Evolutionary conservation across 2,113 vertebrate genomes (phyloP), one percentile per base, ranked within the genome.

Genomic region (Stictonetta naevosa): DNA sequence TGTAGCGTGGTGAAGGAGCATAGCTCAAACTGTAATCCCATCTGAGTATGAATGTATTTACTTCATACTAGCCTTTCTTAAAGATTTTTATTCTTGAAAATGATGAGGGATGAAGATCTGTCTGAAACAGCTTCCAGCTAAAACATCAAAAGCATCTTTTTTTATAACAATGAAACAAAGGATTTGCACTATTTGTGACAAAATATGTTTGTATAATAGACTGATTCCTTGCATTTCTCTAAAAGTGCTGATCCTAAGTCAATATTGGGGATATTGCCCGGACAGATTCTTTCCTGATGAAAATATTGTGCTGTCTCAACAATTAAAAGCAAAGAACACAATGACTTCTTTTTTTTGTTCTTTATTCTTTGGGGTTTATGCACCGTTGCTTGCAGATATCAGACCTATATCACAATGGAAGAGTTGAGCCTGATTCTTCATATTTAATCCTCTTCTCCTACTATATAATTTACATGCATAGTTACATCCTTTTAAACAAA

Each of bases 131-230:
- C 52, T 96, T 76, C 72, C 79, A 59, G 58, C 85, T 90, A 36
- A 89, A 96, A 79, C 18, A 83, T 34, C 60, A 93, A 93, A 95
- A 73, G 3, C 3, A 55, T 21, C 29, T 80, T 80, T 94, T 94
- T 92, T 86, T 7, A 60, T 76, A 56, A 83, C 22, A 33, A 73
- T 79, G 66, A 95, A 92, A 92, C 68, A 84, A 82, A 76, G 96
- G 92, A 79, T 87, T 97, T 97, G 92, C 93, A 97, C 93, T 97
- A 42, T 93, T 74, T 91, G 28, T 86, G 80, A 82, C 83, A 93
- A 92, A 96, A 88, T 95, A 89, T 82, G 74, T 95, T 97, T 94
- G 73, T 55, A 77, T 88, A 20, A 40, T 77, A 77, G 46, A 55
- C 31, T 69, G 83, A 72, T 74, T 71, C 28, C 11, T 85, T 82